These are phyloP conservation scores for Eospalax fontanierii DNA, from an alignment of 2,797 vertebrate genomes.

Conservation along the genomic window DNA sequence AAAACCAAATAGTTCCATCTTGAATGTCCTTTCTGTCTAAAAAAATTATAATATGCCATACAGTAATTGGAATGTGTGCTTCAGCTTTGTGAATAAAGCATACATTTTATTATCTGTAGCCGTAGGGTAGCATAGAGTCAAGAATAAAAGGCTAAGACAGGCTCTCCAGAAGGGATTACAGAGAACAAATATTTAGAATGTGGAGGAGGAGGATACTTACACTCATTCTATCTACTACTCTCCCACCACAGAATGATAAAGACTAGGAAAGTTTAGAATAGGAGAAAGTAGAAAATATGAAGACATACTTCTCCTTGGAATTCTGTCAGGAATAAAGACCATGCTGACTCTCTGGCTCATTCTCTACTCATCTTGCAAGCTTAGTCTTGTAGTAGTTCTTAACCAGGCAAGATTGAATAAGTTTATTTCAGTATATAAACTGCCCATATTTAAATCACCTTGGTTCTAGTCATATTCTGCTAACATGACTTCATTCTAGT, in stretches of 20 bases:
- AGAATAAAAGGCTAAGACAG: neutral
- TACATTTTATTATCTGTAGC: conserved; percentile 14
- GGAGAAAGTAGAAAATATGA: conserved; percentile 7
- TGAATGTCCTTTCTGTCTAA: conserved; percentile 34
- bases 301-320: conserved; percentile 7
- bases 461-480: conserved; percentile 6
- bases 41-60: conserved; percentile 42
- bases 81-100: conserved; percentile 23
- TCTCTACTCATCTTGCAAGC: neutral
- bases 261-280: neutral
- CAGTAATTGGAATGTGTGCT: conserved; percentile 11
- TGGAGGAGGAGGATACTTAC: neutral
- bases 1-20: conserved; percentile 66
- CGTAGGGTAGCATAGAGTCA: neutral
- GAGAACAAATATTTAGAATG: neutral
- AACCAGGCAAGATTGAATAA: conserved; percentile 44
- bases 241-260: neutral
- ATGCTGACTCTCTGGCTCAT: neutral
- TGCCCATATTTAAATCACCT: neutral
- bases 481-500: conserved; percentile 20
- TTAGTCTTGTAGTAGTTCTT: conserved; percentile 34
- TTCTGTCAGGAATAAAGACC: neutral
- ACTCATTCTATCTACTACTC: neutral
- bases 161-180: neutral
- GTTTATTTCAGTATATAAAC: neutral